phyloP scores from a whole-genome alignment of 1,140 invertebrate species.

The Lasaia peninsularis region DNA sequence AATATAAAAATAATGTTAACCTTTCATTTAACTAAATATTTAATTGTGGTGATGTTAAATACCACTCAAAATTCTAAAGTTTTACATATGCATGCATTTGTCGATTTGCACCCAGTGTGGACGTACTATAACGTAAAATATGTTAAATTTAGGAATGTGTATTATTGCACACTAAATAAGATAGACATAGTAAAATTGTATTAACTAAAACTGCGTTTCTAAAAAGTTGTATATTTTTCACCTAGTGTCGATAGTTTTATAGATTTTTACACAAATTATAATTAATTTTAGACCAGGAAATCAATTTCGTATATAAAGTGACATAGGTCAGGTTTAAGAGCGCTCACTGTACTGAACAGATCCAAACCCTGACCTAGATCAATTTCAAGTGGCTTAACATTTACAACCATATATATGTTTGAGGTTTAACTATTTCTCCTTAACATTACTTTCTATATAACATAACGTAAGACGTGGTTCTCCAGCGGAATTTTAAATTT shows the following conservation, averaged over 20 bases:
- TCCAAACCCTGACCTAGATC: no score
- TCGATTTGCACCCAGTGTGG: not conserved
- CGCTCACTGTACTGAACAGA: no score
- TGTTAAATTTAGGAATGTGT: not conserved
- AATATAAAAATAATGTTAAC: not conserved
- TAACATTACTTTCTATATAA: no score
- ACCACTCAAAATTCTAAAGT: no score
- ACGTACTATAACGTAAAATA: not conserved
- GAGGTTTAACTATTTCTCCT: no score
- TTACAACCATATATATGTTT: no score
- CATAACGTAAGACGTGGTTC: no score
- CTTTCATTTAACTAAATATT: no score
- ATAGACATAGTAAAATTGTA: not conserved
- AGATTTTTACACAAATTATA: not conserved
- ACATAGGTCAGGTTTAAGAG: no score
- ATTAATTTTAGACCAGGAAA: not conserved
- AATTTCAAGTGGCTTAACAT: no score
- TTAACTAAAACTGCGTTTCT: not conserved
- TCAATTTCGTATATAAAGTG: not conserved
- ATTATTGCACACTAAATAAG: not conserved
- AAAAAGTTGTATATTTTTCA: not conserved
- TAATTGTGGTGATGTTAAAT: no score
- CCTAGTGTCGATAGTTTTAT: conserved; percentile 1
- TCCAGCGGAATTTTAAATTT: no score
- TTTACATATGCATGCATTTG: not conserved